Percentiles rank a stretch among this genome's conserved stretches.
Conservation (phyloP, 2,113 vertebrate genomes). For the Nyctereutes procyonoides region DNA sequence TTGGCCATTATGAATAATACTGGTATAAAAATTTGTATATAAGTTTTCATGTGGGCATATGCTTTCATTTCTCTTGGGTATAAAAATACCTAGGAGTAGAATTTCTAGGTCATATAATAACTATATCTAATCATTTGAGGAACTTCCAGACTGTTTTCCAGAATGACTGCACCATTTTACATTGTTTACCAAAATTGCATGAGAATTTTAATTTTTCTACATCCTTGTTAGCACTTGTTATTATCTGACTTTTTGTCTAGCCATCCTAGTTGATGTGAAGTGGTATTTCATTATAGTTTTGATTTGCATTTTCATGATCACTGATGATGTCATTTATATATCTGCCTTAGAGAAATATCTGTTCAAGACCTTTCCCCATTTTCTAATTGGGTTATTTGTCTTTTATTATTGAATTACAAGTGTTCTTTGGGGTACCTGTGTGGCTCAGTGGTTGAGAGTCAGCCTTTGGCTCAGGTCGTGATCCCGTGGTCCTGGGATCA, state of each 20-base stretch:
- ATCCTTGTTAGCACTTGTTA: not conserved
- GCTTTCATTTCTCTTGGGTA: not conserved
- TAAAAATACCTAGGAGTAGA: not conserved
- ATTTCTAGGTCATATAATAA: not conserved
- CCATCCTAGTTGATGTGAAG: not conserved
- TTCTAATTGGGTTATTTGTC: constrained; percentile 1
- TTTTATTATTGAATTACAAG: constrained; percentile 12
- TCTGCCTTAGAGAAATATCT: not conserved
- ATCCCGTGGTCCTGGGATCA: too few relatives aligned
- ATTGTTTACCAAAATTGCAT: not conserved
- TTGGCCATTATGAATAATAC: not conserved
- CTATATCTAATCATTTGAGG: not conserved
- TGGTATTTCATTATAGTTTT: not conserved
- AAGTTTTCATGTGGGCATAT: not conserved
- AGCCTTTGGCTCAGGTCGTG: too few relatives aligned
- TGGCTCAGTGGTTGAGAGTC: too few relatives aligned
- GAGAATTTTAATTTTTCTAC: not conserved
- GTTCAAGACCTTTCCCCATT: not conserved
- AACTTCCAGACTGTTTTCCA: not conserved
- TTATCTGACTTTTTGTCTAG: not conserved
- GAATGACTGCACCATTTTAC: not conserved
- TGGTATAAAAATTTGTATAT: not conserved
- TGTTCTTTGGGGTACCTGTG: not conserved
- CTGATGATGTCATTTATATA: not conserved
- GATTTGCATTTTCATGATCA: not conserved